These are phyloP conservation scores for Parus major DNA, from an alignment of 2,113 vertebrate species.

Conservation along the genomic window DNA sequence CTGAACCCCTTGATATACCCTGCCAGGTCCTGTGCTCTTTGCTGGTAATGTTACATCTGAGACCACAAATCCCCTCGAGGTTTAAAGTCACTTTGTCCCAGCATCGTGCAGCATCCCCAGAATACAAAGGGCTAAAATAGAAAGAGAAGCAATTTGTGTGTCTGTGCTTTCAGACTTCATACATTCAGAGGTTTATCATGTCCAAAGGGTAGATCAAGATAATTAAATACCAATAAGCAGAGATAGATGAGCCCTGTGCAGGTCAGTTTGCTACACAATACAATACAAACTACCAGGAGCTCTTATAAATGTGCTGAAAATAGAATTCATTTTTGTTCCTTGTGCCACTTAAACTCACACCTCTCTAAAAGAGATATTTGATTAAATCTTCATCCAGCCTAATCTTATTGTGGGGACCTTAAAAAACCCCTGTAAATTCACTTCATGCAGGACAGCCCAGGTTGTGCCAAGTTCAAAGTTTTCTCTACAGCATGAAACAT, in stretches of 20 bases:
- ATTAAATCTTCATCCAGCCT: neutral
- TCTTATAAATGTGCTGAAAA: neutral
- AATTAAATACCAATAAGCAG: constrained; percentile 18
- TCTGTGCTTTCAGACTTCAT: constrained; percentile 1
- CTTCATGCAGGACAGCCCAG: neutral
- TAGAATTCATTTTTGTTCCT: neutral
- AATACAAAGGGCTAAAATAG: constrained; percentile 9
- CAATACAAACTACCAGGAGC: neutral
- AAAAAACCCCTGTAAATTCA: neutral
- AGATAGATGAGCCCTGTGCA: neutral
- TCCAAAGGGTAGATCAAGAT: constrained; percentile 18
- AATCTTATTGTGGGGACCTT: neutral
- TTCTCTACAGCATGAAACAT: neutral
- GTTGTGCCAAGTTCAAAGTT: neutral
- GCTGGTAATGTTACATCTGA: neutral
- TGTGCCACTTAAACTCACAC: neutral
- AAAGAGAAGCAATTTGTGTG: constrained; percentile 33
- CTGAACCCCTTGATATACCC: neutral
- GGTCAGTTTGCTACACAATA: neutral
- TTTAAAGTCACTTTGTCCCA: constrained; percentile 40
- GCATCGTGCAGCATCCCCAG: neutral
- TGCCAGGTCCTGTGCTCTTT: neutral
- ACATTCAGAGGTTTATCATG: neutral
- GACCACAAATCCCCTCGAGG: neutral
- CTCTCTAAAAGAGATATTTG: neutral